Evolutionary conservation across 2,113 vertebrate genomes (phyloP).

Genomic region (Orycteropus afer): DNA sequence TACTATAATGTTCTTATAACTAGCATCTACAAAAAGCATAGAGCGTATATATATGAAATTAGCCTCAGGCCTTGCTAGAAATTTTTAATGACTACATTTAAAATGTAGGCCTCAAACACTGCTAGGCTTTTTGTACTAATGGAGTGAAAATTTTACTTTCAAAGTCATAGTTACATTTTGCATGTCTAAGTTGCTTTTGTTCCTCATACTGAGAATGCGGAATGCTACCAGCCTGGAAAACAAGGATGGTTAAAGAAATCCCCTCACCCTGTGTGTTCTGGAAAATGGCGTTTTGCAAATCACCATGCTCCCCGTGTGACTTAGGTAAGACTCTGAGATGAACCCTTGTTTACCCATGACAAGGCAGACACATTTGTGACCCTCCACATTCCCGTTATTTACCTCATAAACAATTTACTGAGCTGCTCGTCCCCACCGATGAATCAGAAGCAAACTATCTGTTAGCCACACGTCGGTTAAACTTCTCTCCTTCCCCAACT

Average conservation of each 20-base stretch:
- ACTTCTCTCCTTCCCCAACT: background rate
- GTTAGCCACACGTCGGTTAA: background rate
- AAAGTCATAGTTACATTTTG: background rate
- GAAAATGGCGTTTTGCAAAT: background rate
- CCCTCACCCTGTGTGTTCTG: background rate
- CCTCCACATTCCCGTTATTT: background rate
- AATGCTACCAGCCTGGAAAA: background rate
- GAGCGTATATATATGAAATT: constrained; percentile 2
- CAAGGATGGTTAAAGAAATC: background rate
- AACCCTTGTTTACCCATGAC: background rate
- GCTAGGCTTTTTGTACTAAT: background rate
- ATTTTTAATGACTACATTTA: constrained; percentile 55
- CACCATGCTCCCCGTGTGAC: background rate
- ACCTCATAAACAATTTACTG: background rate
- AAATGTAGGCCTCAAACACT: background rate
- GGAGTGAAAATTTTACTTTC: background rate
- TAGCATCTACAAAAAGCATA: constrained; percentile 17
- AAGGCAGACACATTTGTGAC: background rate
- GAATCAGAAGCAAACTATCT: background rate
- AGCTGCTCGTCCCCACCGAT: background rate
- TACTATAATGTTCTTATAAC: constrained; percentile 2
- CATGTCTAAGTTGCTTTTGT: background rate
- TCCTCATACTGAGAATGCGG: background rate
- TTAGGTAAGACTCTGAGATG: background rate
- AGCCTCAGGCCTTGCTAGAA: constrained; percentile 3